Base-by-base conservation (phyloP, 2,888 invertebrate genomes). In the Eupithecia centaureata region DNA sequence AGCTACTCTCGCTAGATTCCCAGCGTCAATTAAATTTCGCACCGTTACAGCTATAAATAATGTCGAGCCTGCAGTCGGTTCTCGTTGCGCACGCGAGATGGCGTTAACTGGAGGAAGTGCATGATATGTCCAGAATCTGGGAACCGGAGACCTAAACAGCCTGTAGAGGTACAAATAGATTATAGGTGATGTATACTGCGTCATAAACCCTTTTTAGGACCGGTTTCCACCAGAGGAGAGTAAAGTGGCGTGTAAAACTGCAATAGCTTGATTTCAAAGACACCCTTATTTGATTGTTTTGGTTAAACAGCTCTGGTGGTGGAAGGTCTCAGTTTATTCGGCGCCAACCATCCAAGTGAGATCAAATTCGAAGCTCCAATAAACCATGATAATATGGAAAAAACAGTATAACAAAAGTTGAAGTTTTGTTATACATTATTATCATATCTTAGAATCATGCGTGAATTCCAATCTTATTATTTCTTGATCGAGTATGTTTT, bases 1-100 rank as follows among this genome's bases (percentile, higher is more conserved):
- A 70, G 68, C 77, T 65, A 71, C 73, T 73, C 73, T 73, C 72
- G 69, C 73, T 69, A 75, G 74, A 75, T 76, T 74, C 72, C 71
- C 64, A 68, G 72, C 71, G 76, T 77, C 76, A 76, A 77, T 77
- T 77, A 77, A 76, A 76, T 75, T 72, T 72, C 69, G 71, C 71
- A 69, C 73, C 75, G 76, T 75, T 74, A 75, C 67, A 33, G 68
- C 75, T 70, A 75, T 76, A 75, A 76, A 76, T 76, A 76, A 76
- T 72, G 70, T 30, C 58, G 63, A 64, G 67, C 35, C 69, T 67
- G 18, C 22, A 18, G 32, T 30, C 30, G 57, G 12, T 5, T 18
- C 22, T 64, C 68, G 61, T 61, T 70, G 52, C 59, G 66, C 75
- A 73, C 73, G 75, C 73, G 65, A 75, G 63, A 57, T 61, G 52